Conservation (phyloP, 2,797 vertebrate genomes). For the Coregonus sp. region DNA sequence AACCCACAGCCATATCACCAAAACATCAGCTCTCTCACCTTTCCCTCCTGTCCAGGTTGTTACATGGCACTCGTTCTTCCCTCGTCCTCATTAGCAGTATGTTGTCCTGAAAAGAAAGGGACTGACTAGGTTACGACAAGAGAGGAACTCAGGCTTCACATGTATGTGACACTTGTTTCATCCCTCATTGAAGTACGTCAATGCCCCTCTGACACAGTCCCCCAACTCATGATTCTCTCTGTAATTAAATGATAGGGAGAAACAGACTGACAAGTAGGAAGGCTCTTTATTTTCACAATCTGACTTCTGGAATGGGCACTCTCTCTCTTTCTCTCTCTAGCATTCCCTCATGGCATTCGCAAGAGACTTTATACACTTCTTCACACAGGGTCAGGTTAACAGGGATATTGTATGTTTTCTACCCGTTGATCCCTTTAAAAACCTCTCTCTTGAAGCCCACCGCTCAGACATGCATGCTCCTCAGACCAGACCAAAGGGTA, state of each 20-base stretch:
- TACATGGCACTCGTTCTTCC: constrained; percentile 28
- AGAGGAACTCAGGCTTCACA: background rate
- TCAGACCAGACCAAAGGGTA: constrained; percentile 29
- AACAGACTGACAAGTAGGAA: constrained; percentile 16
- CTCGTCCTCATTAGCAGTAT: background rate
- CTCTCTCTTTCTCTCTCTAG: constrained; percentile 3
- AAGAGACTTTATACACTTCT: background rate
- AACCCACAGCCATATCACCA: constrained; percentile 31
- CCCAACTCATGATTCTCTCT: constrained; percentile 32
- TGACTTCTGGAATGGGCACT: background rate
- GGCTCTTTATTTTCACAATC: background rate
- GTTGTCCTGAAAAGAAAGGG: constrained; percentile 14
- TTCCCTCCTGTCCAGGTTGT: constrained; percentile 27
- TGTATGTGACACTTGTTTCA: constrained; percentile 23
- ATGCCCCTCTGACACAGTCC: constrained; percentile 17
- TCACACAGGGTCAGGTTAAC: constrained; percentile 29
- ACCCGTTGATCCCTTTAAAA: constrained; percentile 31
- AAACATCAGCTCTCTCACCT: constrained; percentile 32
- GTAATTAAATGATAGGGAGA: constrained; percentile 26
- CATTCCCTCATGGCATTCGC: constrained; percentile 15
- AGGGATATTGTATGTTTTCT: constrained; percentile 37
- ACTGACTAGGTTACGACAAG: constrained; percentile 12
- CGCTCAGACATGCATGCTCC: constrained; percentile 57
- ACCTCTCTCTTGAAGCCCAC: constrained; percentile 61
- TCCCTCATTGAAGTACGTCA: constrained; percentile 5